Base-by-base conservation (phyloP, 2,888 invertebrate species). In the Morpho achilles region DNA sequence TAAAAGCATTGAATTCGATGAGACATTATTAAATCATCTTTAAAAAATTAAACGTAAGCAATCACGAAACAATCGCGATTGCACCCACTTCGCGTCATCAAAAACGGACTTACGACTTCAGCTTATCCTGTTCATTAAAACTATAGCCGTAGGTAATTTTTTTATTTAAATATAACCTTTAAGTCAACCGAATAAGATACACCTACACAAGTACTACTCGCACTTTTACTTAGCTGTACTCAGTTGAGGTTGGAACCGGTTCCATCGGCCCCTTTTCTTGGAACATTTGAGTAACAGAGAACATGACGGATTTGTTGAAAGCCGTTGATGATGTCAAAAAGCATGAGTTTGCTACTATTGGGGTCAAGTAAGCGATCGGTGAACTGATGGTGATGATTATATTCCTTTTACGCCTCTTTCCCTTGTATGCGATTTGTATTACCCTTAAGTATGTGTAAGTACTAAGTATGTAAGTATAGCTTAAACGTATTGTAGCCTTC, bases 231-330 rank as follows among this genome's bases (percentile, higher is more conserved):
- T 32, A 32, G 32, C 32, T 32, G 45, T 53, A 50, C 59, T 48
- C 42, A 16, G 58, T 64, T 53, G 54, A 55, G 46, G 53, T 46
- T 47, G 66, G 70, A 74, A 82, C 83, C 78, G 80, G 84, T 82
- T 72, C 50, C 57, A 23, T 50, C 53, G 60, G 62, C 77, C 80
- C 72, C 74, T 67, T 75, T 76, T 74, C 74, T 73, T 70, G 67
- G 74, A 72, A 75, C 73, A 73, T 73, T 74, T 74, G 74, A 76
- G 73, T 72, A 68, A 56, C 58, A 52, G 61, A 68, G 69, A 69
- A 70, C 61, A 65, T 75, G 80, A 80, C 73, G 75, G 75, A 79
- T 78, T 77, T 76, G 76, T 74, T 72, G 69, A 71, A 71, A 76
- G 75, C 72, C 61, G 60, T 59, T 65, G 61, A 61, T 61, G 50